phyloP scores from a whole-genome alignment of 2,113 vertebrate species.

The Ageneiosus marmoratus region DNA sequence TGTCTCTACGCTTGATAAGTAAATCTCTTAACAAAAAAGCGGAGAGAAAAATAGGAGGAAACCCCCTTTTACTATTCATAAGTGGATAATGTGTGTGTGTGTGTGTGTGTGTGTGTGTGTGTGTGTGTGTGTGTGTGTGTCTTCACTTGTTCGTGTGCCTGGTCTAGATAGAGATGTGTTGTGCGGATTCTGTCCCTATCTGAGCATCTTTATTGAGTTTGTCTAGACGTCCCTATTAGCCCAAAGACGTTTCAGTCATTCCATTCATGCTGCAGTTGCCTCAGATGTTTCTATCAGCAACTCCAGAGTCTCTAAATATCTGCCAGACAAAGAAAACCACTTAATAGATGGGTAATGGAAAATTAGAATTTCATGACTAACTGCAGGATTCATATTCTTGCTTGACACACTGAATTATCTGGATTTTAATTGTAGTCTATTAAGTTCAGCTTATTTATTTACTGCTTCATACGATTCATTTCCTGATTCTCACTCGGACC shows the following conservation, averaged over 20 bases:
- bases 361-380: conserved; percentile 52
- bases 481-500: conserved; percentile 16
- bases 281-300: conserved; percentile 44
- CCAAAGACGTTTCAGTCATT: conserved; percentile 52
- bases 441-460: conserved; percentile 67
- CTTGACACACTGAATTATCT: conserved; percentile 62
- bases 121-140: background rate
- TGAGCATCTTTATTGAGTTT: conserved; percentile 66
- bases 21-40: conserved; percentile 55
- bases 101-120: background rate
- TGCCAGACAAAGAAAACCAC: conserved; percentile 45
- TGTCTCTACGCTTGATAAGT: conserved; percentile 68
- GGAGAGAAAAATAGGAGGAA: conserved; percentile 56
- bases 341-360: conserved; percentile 60
- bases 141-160: conserved; percentile 50
- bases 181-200: conserved; percentile 67
- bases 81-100: conserved; percentile 62
- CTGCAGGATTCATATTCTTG: conserved; percentile 62
- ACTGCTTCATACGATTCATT: conserved; percentile 39
- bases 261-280: conserved; percentile 30
- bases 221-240: conserved; percentile 77
- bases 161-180: conserved; percentile 57
- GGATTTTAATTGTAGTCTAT: conserved; percentile 64
- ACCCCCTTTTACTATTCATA: conserved; percentile 58
- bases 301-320: conserved; percentile 46